Evolutionary conservation across 2,888 invertebrate species (phyloP).

Genomic region (Helleia helle): DNA sequence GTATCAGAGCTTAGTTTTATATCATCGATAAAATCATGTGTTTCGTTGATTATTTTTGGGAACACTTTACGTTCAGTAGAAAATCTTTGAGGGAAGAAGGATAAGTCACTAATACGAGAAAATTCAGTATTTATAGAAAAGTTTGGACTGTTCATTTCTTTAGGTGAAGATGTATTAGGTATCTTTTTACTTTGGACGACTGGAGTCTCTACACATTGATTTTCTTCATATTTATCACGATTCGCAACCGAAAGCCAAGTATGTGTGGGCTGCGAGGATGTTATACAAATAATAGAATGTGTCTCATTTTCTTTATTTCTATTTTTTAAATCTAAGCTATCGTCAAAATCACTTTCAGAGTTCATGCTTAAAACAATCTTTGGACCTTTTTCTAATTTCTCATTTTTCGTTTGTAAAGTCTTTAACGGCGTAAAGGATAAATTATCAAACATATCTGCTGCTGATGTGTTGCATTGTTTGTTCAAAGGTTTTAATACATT

Average conservation of each 20-base stretch:
- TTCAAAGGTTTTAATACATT: slow-evolving; percentile 50
- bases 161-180: slow-evolving; percentile 63
- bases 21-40: slow-evolving; percentile 47
- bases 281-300: slow-evolving; percentile 47
- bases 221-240: slow-evolving; percentile 28
- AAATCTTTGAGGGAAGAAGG: slow-evolving; percentile 56
- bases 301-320: slow-evolving; percentile 51
- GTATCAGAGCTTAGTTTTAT: slow-evolving; percentile 61
- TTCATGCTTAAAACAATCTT: slow-evolving; percentile 50
- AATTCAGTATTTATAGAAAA: slow-evolving; percentile 64
- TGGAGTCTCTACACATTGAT: slow-evolving; percentile 34
- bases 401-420: slow-evolving; percentile 31
- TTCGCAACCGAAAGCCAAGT: slow-evolving; percentile 42
- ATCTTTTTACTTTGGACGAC: slow-evolving; percentile 43
- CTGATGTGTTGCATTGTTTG: slow-evolving; percentile 33
- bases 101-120: slow-evolving; percentile 60
- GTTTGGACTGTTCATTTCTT: slow-evolving; percentile 58
- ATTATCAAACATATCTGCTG: slow-evolving; percentile 52
- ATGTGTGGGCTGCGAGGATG: slow-evolving; percentile 41
- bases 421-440: slow-evolving; percentile 59
- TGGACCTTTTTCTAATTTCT: slow-evolving; percentile 50
- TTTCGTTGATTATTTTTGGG: slow-evolving; percentile 44
- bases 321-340: slow-evolving; percentile 41
- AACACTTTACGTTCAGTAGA: slow-evolving; percentile 60
- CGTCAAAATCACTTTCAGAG: slow-evolving; percentile 53